Conservation (phyloP, 1,140 invertebrate species). For the Drosophila ficusphila region DNA sequence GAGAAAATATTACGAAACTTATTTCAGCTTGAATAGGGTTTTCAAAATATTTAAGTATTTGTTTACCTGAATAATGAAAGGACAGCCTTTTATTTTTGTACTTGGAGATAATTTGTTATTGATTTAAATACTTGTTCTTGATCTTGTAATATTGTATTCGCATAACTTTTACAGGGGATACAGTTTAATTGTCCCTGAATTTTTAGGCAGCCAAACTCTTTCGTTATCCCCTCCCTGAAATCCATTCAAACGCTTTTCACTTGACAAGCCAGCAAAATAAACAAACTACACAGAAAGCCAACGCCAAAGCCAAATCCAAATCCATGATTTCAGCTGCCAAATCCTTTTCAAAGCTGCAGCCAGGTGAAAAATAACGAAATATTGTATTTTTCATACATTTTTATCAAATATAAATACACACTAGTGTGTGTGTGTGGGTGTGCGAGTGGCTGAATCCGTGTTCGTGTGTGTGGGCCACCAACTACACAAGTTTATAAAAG, state of each 20-base stretch:
- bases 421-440: background rate
- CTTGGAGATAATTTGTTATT: no score
- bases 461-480: constrained; percentile 7
- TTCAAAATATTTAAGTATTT: no score
- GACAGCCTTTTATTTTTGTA: background rate
- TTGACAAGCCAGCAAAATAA: constrained; percentile 54
- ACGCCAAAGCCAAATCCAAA: constrained; percentile 59
- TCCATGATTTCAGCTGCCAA: constrained; percentile 70
- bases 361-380: constrained; percentile 75
- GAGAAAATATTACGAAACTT: background rate
- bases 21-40: no score
- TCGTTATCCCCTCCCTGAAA: background rate
- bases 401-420: constrained; percentile 57
- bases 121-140: no score
- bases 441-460: background rate
- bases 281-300: constrained; percentile 53
- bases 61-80: no score
- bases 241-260: constrained; percentile 53
- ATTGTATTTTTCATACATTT: constrained; percentile 56
- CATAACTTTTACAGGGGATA: constrained; percentile 9
- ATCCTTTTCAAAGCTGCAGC: constrained; percentile 74
- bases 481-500: constrained; percentile 63
- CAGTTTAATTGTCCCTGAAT: constrained; percentile 15
- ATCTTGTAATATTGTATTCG: no score
- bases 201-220: constrained; percentile 14